Conservation (phyloP, 2,888 invertebrate species). For the Periphyllus acericola region DNA sequence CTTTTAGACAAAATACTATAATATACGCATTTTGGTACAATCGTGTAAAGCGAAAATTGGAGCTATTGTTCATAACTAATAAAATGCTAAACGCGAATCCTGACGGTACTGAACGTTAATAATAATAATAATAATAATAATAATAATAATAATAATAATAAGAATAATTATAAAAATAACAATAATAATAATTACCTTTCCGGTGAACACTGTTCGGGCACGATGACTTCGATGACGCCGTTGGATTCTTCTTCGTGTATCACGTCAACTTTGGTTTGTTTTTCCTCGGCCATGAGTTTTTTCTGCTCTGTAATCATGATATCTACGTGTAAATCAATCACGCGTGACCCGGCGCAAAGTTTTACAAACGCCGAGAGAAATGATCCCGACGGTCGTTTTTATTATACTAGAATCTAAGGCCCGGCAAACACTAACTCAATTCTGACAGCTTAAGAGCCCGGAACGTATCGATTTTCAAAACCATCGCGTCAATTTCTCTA, state of each 20-base stretch:
- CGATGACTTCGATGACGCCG: constrained; percentile 22
- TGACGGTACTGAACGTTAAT: neutral
- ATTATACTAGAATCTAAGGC: neutral
- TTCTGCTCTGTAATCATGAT: constrained; percentile 43
- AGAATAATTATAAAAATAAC: neutral
- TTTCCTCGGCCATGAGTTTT: constrained; percentile 44
- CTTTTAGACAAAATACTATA: neutral
- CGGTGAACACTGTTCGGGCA: constrained; percentile 50
- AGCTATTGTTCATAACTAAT: too few relatives aligned
- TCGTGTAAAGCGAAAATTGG: too few relatives aligned
- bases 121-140: neutral
- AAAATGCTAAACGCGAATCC: neutral
- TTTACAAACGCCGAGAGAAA: too few relatives aligned
- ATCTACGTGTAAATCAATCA: constrained; percentile 22
- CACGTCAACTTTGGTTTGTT: constrained; percentile 49
- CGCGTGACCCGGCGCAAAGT: too few relatives aligned
- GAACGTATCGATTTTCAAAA: constrained; percentile 50
- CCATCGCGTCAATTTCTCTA: constrained; percentile 69
- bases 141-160: neutral
- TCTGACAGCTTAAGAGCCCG: constrained; percentile 49
- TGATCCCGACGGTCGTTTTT: too few relatives aligned
- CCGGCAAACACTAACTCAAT: constrained; percentile 29
- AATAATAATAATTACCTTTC: constrained; percentile 38
- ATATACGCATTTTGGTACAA: neutral
- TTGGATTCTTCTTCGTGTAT: constrained; percentile 55